A percentile compares a stretch with the other conserved stretches of the same genome.
phyloP scores from a whole-genome alignment of 2,113 vertebrate genomes.

The Phrynosoma platyrhinos region DNA sequence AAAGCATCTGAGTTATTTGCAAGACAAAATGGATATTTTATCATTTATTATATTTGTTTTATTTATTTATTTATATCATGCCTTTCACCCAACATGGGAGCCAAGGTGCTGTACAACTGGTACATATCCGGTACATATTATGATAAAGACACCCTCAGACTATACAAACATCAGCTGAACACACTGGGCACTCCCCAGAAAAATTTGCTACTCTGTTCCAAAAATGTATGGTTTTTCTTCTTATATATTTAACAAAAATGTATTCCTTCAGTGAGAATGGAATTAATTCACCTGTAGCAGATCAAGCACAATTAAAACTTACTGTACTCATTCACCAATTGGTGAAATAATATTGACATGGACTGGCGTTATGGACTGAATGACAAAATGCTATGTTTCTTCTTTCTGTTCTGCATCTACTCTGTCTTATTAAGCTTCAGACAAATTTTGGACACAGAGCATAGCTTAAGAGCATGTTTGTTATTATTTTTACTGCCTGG shows the following conservation, averaged over 20 bases:
- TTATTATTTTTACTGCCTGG: slow-evolving; percentile 59
- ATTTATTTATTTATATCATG: too few relatives aligned
- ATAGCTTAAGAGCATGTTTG: background rate
- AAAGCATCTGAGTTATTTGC: background rate
- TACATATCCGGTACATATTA: background rate
- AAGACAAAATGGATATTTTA: background rate
- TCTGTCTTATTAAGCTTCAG: background rate
- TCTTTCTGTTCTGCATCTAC: slow-evolving; percentile 5
- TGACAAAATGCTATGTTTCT: background rate
- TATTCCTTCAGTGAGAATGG: background rate
- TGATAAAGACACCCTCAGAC: background rate
- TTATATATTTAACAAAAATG: background rate
- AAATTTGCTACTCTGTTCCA: background rate
- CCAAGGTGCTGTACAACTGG: too few relatives aligned
- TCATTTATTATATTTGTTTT: background rate
- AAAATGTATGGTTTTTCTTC: background rate
- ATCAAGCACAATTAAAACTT: background rate
- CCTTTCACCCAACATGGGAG: too few relatives aligned
- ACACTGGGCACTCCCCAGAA: background rate
- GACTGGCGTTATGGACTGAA: background rate
- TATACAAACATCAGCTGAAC: background rate
- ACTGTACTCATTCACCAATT: too few relatives aligned
- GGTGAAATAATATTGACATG: background rate
- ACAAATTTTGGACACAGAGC: background rate
- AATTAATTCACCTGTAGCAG: background rate